Evolutionary conservation across 2,888 invertebrate genomes (phyloP).

Genomic region (Rhyacophila evoluta): DNA sequence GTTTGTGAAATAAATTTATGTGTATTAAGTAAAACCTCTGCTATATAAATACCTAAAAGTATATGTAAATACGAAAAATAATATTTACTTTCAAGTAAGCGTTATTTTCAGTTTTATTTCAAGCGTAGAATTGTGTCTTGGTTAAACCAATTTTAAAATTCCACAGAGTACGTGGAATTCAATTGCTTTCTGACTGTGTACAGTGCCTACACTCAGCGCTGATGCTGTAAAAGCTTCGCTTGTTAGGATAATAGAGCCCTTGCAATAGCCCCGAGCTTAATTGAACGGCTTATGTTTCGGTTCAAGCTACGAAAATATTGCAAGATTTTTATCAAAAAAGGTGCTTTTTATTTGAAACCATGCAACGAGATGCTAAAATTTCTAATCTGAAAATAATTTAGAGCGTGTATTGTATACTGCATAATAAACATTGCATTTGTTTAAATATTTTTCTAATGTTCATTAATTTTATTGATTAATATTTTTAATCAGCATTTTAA

Average conservation of each 20-base stretch:
- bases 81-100: too few relatives aligned
- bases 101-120: neutral
- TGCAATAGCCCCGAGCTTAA: neutral
- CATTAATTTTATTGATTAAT: too few relatives aligned
- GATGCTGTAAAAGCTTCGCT: neutral
- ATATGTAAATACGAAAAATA: too few relatives aligned
- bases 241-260: conserved; percentile 10
- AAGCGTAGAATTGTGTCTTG: neutral
- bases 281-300: conserved; percentile 9
- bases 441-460: too few relatives aligned
- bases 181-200: conserved; percentile 19
- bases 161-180: neutral
- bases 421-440: too few relatives aligned
- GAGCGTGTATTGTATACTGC: neutral
- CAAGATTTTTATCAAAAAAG: conserved; percentile 21
- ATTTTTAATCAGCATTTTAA: too few relatives aligned
- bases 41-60: too few relatives aligned
- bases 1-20: too few relatives aligned
- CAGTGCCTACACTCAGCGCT: neutral
- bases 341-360: conserved; percentile 14
- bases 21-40: too few relatives aligned
- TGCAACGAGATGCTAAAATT: neutral
- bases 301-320: neutral
- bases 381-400: neutral
- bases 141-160: neutral